These are phyloP conservation scores for Grallaria varia DNA, from an alignment of 2,113 vertebrate genomes.

Conservation along the genomic window DNA sequence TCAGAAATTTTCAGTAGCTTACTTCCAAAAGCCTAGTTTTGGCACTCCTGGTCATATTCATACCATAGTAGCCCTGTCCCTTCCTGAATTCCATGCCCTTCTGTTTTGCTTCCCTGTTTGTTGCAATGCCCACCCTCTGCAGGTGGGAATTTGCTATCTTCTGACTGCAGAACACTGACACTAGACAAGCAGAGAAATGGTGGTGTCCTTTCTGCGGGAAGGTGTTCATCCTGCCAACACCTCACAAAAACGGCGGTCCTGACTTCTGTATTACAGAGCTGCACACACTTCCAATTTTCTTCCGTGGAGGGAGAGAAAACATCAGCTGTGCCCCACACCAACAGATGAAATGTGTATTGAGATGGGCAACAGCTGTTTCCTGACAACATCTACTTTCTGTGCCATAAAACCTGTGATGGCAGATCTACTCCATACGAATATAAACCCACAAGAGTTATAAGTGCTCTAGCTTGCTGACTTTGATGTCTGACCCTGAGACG, in stretches of 20 bases:
- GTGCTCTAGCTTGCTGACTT: not conserved
- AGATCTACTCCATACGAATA: not conserved
- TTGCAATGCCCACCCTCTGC: not conserved
- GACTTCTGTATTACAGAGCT: not conserved
- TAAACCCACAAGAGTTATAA: not conserved
- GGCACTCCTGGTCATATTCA: not conserved
- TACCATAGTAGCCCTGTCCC: rapidly evolving
- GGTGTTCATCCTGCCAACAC: not conserved
- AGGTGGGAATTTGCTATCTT: not conserved
- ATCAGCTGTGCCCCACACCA: not conserved
- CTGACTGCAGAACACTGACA: not conserved
- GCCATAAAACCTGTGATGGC: not conserved
- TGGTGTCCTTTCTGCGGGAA: not conserved
- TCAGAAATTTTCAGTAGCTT: not conserved
- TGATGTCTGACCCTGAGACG: not conserved
- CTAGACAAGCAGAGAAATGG: not conserved
- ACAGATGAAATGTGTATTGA: not conserved
- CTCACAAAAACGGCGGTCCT: not conserved
- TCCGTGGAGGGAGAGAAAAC: not conserved
- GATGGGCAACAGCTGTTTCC: not conserved
- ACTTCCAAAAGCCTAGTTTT: not conserved
- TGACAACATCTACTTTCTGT: not conserved
- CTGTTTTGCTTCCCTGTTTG: not conserved
- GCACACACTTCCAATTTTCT: not conserved
- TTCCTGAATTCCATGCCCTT: not conserved